Evolutionary conservation across 2,888 invertebrate species (phyloP).

Genomic region (Caenorhabditis japonica): DNA sequence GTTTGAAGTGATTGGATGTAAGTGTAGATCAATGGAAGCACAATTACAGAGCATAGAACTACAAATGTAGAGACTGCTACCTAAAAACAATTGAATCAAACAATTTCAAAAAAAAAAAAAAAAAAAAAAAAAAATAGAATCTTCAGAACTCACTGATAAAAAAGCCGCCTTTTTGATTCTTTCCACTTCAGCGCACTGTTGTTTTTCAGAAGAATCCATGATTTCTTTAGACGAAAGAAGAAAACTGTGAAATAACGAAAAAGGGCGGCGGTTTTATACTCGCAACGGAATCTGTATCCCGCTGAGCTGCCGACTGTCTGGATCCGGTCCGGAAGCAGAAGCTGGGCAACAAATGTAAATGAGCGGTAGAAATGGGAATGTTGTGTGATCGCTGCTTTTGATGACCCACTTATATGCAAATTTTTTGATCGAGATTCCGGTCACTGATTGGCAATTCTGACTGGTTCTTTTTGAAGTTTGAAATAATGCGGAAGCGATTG

Average conservation of each 20-base stretch:
- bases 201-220: constrained; percentile 48
- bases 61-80: constrained; percentile 75
- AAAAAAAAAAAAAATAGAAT: not conserved
- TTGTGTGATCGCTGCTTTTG: constrained; percentile 47
- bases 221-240: not conserved
- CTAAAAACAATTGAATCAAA: constrained; percentile 7
- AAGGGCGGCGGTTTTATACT: constrained; percentile 22
- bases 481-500: constrained; percentile 10
- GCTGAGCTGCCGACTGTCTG: constrained; percentile 46
- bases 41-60: constrained; percentile 73
- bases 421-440: constrained; percentile 42
- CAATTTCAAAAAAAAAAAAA: not conserved
- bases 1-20: constrained; percentile 74
- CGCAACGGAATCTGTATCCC: constrained; percentile 19
- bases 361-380: constrained; percentile 31
- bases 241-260: constrained; percentile 6
- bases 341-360: constrained; percentile 45
- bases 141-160: constrained; percentile 30
- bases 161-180: constrained; percentile 49
- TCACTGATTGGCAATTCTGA: constrained; percentile 27
- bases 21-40: constrained; percentile 76
- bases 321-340: constrained; percentile 39
- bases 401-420: constrained; percentile 53
- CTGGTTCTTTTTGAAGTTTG: constrained; percentile 37
- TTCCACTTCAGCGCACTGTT: constrained; percentile 32